Evolutionary conservation across 1,140 invertebrate genomes (phyloP).

Genomic region (Linepithema humile): DNA sequence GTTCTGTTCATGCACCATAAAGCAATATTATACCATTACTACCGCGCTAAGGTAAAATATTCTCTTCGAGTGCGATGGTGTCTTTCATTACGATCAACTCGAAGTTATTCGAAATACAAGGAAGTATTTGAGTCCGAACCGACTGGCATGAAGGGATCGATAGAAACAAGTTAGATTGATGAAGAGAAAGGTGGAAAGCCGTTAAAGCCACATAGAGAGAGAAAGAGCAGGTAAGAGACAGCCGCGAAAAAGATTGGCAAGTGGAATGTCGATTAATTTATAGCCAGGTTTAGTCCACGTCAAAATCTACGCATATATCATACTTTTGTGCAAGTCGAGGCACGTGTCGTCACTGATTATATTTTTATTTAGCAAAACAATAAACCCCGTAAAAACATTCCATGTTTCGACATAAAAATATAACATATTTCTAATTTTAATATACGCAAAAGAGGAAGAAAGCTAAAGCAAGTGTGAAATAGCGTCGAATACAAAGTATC

Average conservation of each 20-base stretch:
- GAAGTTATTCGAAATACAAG: slow-evolving; percentile 44
- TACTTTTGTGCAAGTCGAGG: slow-evolving; percentile 2
- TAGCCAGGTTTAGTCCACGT: slow-evolving; percentile 4
- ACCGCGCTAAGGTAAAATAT: background rate
- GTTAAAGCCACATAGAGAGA: background rate
- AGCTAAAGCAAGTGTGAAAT: background rate
- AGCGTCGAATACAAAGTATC: background rate
- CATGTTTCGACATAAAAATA: too few relatives aligned
- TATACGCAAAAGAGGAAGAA: background rate
- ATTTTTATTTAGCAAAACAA: too few relatives aligned
- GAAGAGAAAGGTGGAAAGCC: slow-evolving; percentile 51
- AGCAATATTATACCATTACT: slow-evolving; percentile 3
- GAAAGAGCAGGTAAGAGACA: slow-evolving; percentile 25
- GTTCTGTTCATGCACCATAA: background rate
- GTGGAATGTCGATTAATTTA: slow-evolving; percentile 59
- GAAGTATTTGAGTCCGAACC: slow-evolving; percentile 32
- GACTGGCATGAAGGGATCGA: slow-evolving; percentile 29
- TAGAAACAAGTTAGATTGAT: slow-evolving; percentile 45
- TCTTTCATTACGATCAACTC: slow-evolving; percentile 20
- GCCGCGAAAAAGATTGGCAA: slow-evolving; percentile 50
- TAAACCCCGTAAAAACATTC: too few relatives aligned
- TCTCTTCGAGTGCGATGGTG: background rate
- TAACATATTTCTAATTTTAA: background rate
- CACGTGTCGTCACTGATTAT: background rate
- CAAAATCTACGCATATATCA: slow-evolving; percentile 15